phyloP scores from a whole-genome alignment of 2,888 invertebrate genomes.

The Myopa tessellatipennis region DNA sequence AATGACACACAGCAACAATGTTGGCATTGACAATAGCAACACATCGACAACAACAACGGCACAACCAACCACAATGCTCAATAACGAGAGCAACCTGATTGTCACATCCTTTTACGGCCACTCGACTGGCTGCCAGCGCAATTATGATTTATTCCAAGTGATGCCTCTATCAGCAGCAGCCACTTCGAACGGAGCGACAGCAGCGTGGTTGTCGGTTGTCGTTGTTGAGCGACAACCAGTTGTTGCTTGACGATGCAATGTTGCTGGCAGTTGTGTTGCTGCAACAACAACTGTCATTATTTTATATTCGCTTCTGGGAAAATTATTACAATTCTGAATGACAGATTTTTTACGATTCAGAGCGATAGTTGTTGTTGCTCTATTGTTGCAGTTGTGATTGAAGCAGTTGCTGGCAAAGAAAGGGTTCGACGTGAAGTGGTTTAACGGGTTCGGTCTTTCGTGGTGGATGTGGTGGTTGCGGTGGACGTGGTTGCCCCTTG shows the following conservation, averaged over 20 bases:
- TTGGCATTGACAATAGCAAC: conserved; percentile 3
- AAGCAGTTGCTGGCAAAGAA: background rate
- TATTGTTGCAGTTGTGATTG: background rate
- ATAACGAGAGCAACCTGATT: background rate
- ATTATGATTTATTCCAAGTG: conserved; percentile 36
- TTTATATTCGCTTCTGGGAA: conserved; percentile 15
- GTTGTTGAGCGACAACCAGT: background rate
- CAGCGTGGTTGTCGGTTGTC: background rate
- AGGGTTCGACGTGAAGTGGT: background rate
- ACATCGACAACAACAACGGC: conserved; percentile 11
- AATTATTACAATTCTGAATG: conserved; percentile 8
- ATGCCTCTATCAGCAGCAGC: conserved; percentile 33
- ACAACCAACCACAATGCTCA: too few relatives aligned
- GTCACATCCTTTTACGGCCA: conserved; percentile 31
- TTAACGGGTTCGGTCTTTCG: background rate
- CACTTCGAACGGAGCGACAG: background rate
- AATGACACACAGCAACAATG: too few relatives aligned
- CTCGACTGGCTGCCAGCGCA: conserved; percentile 27
- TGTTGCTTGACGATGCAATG: background rate
- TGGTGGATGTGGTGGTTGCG: background rate
- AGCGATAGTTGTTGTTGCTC: background rate
- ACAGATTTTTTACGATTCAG: background rate
- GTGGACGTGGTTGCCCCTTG: background rate
- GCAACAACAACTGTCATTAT: background rate
- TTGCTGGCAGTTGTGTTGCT: too few relatives aligned